Percentiles rank a stretch among this genome's conserved stretches.
phyloP scores from a whole-genome alignment of 2,888 invertebrate genomes.

The Horisme vitalbata region DNA sequence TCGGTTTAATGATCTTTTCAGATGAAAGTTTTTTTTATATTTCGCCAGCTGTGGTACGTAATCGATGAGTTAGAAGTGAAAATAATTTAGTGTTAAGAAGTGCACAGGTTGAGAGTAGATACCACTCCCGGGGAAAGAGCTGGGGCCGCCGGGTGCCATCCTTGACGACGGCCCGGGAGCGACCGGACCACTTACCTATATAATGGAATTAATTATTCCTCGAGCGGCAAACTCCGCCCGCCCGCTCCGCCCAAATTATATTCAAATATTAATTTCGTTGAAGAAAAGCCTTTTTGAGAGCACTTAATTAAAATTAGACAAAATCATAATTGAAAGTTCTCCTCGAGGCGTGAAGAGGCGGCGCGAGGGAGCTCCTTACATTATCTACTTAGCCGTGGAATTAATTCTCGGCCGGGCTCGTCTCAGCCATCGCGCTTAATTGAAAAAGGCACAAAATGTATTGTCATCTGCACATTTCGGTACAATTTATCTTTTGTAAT shows the following conservation, averaged over 20 bases:
- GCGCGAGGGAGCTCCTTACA: conserved; percentile 68
- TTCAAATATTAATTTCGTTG: conserved; percentile 83
- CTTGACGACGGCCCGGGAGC: conserved; percentile 39
- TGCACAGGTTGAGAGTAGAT: conserved; percentile 39
- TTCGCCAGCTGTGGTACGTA: neutral
- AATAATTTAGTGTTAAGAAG: conserved; percentile 31
- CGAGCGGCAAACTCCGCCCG: conserved; percentile 81
- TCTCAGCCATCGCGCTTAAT: conserved; percentile 64
- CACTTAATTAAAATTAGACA: conserved; percentile 83
- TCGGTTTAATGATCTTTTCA: conserved; percentile 21
- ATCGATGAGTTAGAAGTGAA: no score
- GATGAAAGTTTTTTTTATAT: neutral
- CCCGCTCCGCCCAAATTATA: conserved; percentile 81
- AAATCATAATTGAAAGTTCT: conserved; percentile 83
- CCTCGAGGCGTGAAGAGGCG: conserved; percentile 80
- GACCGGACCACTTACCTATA: conserved; percentile 70
- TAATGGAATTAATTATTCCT: conserved; percentile 81
- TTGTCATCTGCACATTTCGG: conserved; percentile 47
- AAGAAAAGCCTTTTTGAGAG: conserved; percentile 81
- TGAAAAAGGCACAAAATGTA: conserved; percentile 69
- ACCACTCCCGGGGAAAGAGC: conserved; percentile 14
- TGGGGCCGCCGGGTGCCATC: conserved; percentile 25
- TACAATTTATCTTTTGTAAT: conserved; percentile 28
- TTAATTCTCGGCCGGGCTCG: conserved; percentile 68
- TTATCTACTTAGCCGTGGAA: conserved; percentile 79